Evolutionary conservation across 2,797 vertebrate species (phyloP).

Genomic region (Fistularia tabacaria): DNA sequence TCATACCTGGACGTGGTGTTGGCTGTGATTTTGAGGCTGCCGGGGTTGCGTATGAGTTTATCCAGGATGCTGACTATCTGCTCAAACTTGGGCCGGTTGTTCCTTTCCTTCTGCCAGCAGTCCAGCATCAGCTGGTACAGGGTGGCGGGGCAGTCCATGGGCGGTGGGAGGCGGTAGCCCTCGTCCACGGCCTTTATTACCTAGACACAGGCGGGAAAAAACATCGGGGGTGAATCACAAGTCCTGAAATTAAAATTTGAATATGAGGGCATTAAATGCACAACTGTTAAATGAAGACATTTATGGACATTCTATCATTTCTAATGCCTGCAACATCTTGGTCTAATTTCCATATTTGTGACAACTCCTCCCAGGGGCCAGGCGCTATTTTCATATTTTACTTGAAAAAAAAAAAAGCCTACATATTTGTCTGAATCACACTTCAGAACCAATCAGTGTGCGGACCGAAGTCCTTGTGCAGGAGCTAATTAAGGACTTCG

Average conservation of each 20-base stretch:
- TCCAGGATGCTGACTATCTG: conserved; percentile 98
- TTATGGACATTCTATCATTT: background rate
- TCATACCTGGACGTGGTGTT: conserved; percentile 90
- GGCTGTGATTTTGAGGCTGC: conserved; percentile 94
- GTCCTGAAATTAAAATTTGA: background rate
- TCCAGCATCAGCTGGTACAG: conserved; percentile 98
- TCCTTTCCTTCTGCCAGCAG: conserved; percentile 98
- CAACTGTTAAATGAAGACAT: too few relatives aligned
- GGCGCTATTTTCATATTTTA: background rate
- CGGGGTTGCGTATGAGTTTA: conserved; percentile 95
- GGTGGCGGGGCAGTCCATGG: conserved; percentile 98
- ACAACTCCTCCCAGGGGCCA: too few relatives aligned
- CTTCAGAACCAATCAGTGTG: too few relatives aligned
- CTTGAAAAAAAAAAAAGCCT: background rate
- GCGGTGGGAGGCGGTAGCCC: conserved; percentile 94
- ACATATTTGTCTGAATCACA: too few relatives aligned
- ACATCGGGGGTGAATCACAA: background rate
- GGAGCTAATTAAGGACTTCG: too few relatives aligned
- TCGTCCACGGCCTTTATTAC: conserved; percentile 99
- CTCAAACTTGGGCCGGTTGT: conserved; percentile 97
- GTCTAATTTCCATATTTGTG: too few relatives aligned
- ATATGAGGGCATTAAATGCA: background rate
- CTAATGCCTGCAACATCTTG: background rate
- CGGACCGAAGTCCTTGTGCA: too few relatives aligned
- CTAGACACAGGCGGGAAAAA: conserved; percentile 56